A percentile compares a stretch with the other conserved stretches of the same genome.
Evolutionary conservation across 2,113 vertebrate genomes (phyloP).

Genomic region (Athene noctua): DNA sequence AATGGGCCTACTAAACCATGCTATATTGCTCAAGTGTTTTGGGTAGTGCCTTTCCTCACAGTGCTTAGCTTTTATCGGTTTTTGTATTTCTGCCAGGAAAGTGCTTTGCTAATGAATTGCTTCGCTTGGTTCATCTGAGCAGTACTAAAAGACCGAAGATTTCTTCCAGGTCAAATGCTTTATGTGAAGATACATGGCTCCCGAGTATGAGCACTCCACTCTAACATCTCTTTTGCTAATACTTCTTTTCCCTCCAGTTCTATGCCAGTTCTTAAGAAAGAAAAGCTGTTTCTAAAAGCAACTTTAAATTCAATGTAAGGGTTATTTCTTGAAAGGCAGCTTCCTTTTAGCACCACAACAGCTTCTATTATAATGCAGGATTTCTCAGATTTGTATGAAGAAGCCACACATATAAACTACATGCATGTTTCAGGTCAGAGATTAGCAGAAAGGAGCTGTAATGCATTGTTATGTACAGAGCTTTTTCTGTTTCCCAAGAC

Average conservation of each 20-base stretch:
- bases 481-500: neutral
- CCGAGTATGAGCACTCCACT: neutral
- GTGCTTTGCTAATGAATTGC: neutral
- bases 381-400: neutral
- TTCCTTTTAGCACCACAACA: neutral
- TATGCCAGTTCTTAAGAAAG: neutral
- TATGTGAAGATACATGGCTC: neutral
- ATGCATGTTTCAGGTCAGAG: neutral
- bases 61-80: neutral
- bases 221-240: neutral
- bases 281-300: neutral
- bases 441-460: neutral
- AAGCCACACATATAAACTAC: neutral
- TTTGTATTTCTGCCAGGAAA: neutral
- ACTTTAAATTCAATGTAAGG: neutral
- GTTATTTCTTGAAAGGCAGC: neutral
- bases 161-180: constrained; percentile 59
- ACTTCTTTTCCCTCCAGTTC: neutral
- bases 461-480: neutral
- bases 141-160: neutral
- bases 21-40: neutral
- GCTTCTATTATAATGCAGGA: neutral
- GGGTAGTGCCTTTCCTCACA: neutral
- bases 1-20: neutral
- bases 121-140: neutral